Evolutionary conservation across 2,888 invertebrate species (phyloP), one percentile per base, ranked within the genome.

Genomic region (Trissolcus brochymenae): DNA sequence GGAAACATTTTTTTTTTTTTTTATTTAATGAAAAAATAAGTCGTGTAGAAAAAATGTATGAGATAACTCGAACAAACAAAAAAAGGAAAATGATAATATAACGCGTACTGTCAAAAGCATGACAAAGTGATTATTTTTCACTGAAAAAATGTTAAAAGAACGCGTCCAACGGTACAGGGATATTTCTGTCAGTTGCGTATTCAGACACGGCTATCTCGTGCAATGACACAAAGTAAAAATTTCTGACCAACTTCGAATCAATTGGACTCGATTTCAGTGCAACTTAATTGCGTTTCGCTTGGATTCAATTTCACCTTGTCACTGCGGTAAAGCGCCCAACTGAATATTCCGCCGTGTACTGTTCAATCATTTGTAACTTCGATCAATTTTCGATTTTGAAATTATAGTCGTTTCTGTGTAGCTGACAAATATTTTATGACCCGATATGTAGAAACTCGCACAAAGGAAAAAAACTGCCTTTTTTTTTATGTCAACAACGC

Each of bases 221-320:
- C 25, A 55, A 50, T 50, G 16, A 35, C 19, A 50, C 65, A 19
- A 40, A 40, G 49, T 35, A 65, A 65, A 65, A 17, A 29, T 21
- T 29, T 41, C 41, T 64, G 49, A 19, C 40, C 50, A 56, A 65
- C 50, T 56, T 65, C 59, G 16, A 67, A 56, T 66, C 51, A 67
- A 53, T 53, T 29, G 59, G 43, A 66, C 40, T 56, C 41, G 16
- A 19, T 13, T 17, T 4, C 40, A 41, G 59, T 21, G 41, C 13
- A 59, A 43, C 57, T 41, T 67, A 53, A 67, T 56, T 50, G 66
- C 49, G 57, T 66, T 57, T 54, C 43, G 55, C 55, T 41, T 16
- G 46, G 16, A 46, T 55, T 64, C 55, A 46, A 25, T 54, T 54
- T 14, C 46, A 56, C 6, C 17, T 29, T 29, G 51, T 57, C 66